Percentiles rank a stretch among this genome's conserved stretches.
Evolutionary conservation across 2,797 vertebrate species (phyloP).

Genomic region (Sebastes itinus): DNA sequence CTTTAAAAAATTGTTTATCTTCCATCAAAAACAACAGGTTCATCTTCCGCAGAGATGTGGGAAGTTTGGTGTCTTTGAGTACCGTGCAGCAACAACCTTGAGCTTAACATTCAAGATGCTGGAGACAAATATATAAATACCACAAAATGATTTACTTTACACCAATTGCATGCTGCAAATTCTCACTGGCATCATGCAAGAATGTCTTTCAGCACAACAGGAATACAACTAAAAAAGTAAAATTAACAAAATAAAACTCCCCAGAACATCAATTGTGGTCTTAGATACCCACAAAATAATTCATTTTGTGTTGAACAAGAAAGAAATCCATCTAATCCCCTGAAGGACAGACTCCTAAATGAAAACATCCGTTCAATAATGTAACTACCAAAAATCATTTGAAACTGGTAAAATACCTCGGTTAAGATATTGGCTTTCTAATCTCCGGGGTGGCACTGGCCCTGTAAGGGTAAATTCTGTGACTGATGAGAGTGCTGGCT

Average conservation of each 20-base stretch:
- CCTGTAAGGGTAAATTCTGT: slow-evolving; percentile 32
- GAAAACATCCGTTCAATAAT: slow-evolving; percentile 52
- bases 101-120: not conserved
- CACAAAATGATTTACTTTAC: not conserved
- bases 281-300: slow-evolving; percentile 3
- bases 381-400: slow-evolving; percentile 50
- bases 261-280: slow-evolving; percentile 2
- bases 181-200: not conserved
- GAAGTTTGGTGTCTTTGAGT: not conserved
- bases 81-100: slow-evolving; percentile 3
- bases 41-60: not conserved
- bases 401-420: slow-evolving; percentile 28
- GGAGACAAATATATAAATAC: not conserved
- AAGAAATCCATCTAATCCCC: slow-evolving; percentile 27
- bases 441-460: slow-evolving; percentile 22
- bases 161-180: not conserved
- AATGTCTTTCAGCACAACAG: not conserved
- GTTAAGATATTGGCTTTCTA: slow-evolving; percentile 55
- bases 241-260: not conserved
- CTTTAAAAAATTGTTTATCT: no score
- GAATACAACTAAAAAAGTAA: not conserved
- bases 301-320: not conserved
- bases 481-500: slow-evolving; percentile 53
- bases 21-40: not conserved
- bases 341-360: slow-evolving; percentile 24